These are phyloP conservation scores for Marronus borbonicus DNA, from an alignment of 2,888 invertebrate genomes.

Conservation along the genomic window DNA sequence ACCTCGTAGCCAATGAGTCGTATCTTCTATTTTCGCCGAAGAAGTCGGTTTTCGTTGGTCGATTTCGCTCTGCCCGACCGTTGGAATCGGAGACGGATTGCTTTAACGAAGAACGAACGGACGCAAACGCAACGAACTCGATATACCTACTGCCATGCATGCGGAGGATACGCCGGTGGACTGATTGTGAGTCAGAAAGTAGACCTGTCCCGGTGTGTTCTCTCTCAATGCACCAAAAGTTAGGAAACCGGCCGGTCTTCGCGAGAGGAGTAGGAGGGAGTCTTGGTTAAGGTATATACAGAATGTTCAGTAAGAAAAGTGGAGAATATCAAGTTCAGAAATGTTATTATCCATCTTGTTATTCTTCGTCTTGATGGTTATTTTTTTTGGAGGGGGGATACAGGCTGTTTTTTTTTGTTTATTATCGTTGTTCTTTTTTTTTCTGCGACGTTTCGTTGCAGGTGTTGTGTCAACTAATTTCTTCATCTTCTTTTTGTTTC, in stretches of 20 bases:
- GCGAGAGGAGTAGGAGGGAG: slow-evolving; percentile 27
- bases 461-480: too few relatives aligned
- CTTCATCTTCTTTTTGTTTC: too few relatives aligned
- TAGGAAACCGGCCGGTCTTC: slow-evolving; percentile 30
- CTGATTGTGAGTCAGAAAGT: slow-evolving; percentile 33
- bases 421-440: too few relatives aligned
- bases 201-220: slow-evolving; percentile 29
- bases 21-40: background rate
- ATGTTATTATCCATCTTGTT: too few relatives aligned
- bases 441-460: too few relatives aligned
- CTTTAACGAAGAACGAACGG: slow-evolving; percentile 7
- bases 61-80: slow-evolving; percentile 5
- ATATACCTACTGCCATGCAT: slow-evolving; percentile 1
- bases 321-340: background rate
- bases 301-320: background rate
- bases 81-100: background rate
- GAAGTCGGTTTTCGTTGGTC: background rate
- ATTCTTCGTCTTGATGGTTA: too few relatives aligned
- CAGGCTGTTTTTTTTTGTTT: too few relatives aligned
- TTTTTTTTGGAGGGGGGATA: too few relatives aligned
- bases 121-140: slow-evolving; percentile 12
- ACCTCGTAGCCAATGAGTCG: slow-evolving; percentile 26
- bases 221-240: slow-evolving; percentile 32
- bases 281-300: slow-evolving; percentile 23
- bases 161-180: slow-evolving; percentile 30